Evolutionary conservation across 2,888 invertebrate species (phyloP).

Genomic region (Calephelis perditalis): DNA sequence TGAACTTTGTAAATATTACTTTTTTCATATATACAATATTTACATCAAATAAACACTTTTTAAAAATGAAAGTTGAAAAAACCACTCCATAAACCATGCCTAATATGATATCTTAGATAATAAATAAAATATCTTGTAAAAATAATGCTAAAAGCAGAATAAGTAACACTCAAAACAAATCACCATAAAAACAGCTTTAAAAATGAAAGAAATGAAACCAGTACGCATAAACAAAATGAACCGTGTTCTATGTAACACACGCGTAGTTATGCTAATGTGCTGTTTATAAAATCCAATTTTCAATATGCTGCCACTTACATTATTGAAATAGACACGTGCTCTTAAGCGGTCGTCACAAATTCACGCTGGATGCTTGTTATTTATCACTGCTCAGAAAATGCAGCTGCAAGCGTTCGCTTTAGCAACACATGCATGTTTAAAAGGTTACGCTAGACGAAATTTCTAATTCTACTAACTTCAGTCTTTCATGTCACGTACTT

Average conservation of each 20-base stretch:
- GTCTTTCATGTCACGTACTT: slow-evolving; percentile 20
- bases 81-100: too few species aligned
- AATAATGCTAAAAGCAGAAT: too few species aligned
- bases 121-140: too few species aligned
- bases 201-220: slow-evolving; percentile 16
- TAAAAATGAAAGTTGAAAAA: too few species aligned
- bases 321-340: slow-evolving; percentile 21
- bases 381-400: slow-evolving; percentile 24
- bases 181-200: slow-evolving; percentile 13
- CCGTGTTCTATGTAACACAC: slow-evolving; percentile 2
- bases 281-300: slow-evolving; percentile 7
- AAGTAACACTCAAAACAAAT: too few species aligned
- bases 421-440: slow-evolving; percentile 23
- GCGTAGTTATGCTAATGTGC: slow-evolving; percentile 14
- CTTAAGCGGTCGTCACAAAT: slow-evolving; percentile 30
- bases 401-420: slow-evolving; percentile 24
- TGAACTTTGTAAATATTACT: too few species aligned
- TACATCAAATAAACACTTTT: too few species aligned
- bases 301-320: slow-evolving; percentile 14
- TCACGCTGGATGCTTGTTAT: slow-evolving; percentile 26
- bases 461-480: slow-evolving; percentile 21
- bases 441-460: slow-evolving; percentile 20
- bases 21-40: too few species aligned
- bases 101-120: too few species aligned
- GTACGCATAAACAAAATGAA: too few species aligned